These are phyloP conservation scores for Myotis yumanensis DNA, from an alignment of 2,113 vertebrate genomes.

Conservation along the genomic window DNA sequence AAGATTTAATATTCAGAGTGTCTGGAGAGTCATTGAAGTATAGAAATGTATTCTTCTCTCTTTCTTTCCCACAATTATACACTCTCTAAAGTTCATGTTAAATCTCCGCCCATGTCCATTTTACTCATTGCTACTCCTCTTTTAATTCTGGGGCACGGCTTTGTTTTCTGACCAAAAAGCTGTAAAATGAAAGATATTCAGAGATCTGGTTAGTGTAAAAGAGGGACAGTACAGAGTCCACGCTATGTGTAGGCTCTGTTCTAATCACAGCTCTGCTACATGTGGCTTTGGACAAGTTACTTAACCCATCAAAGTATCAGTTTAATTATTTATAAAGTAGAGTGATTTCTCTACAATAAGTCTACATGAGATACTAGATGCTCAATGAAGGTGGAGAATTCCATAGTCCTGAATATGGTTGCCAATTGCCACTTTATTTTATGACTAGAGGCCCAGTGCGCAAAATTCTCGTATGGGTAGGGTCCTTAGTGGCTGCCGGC, in stretches of 20 bases:
- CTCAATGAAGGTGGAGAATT: neutral
- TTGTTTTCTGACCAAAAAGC: neutral
- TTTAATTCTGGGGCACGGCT: neutral
- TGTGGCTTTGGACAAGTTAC: neutral
- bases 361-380: neutral
- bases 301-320: neutral
- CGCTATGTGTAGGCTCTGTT: neutral
- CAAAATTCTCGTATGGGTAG: too few relatives aligned
- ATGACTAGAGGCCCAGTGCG: neutral
- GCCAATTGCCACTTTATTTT: neutral
- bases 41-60: constrained; percentile 21
- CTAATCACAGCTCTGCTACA: neutral
- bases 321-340: neutral
- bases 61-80: constrained; percentile 1
- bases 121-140: neutral
- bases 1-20: constrained; percentile 37
- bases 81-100: neutral
- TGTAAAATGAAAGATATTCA: neutral
- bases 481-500: too few relatives aligned
- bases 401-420: neutral
- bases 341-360: neutral
- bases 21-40: constrained; percentile 26
- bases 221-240: neutral
- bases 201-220: neutral
- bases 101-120: neutral